Evolutionary conservation across 2,113 vertebrate genomes (phyloP), one percentile per base, ranked within the genome.

Genomic region (Crocuta crocuta): DNA sequence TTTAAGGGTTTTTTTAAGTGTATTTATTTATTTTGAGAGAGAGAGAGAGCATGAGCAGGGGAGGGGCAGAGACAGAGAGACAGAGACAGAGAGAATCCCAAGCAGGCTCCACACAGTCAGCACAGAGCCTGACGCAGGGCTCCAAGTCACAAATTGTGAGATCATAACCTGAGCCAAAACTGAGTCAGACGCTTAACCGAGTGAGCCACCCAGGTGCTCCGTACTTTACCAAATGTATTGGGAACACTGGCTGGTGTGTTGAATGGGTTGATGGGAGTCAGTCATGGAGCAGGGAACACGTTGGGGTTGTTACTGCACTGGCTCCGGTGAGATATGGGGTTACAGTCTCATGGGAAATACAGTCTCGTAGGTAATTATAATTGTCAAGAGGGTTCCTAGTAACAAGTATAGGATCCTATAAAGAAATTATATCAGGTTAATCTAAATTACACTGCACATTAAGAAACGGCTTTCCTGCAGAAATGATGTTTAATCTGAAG

Each of bases 401-500:
- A 92, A 79, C 63, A 93, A 63, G 74, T 78, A n/a, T 9, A 71
- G 63, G 53, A 43, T 61, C 71, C 92, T 70, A 26, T 74, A 71
- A 66, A 86, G 95, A 66, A 80, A 28, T 79, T 45, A 5, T 97
- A 96, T 97, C 93, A 33, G 90, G 48, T 24, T 65, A 88, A 95
- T 97, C 97, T 97, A 98, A 97, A 98, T 97, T 96, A 95, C 94
- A 68, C 9, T 84, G 91, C 80, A 97, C 97, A 97, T 91, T 88
- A 97, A 97, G 95, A 26, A 58, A 86, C 58, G 88, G 73, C 73
- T 93, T 83, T 66, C 70, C 80, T 53, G 73, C 63, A 81, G 84
- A 87, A 97, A 84, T 87, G 88, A 92, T 74, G 94, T 76, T 92
- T 90, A 97, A 96, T 95, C 95, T 94, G 94, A 94, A 93, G 80